These are phyloP conservation scores for Diadumene lineata DNA, from an alignment of 92 coral and sea anemone species.

Conservation along the genomic window DNA sequence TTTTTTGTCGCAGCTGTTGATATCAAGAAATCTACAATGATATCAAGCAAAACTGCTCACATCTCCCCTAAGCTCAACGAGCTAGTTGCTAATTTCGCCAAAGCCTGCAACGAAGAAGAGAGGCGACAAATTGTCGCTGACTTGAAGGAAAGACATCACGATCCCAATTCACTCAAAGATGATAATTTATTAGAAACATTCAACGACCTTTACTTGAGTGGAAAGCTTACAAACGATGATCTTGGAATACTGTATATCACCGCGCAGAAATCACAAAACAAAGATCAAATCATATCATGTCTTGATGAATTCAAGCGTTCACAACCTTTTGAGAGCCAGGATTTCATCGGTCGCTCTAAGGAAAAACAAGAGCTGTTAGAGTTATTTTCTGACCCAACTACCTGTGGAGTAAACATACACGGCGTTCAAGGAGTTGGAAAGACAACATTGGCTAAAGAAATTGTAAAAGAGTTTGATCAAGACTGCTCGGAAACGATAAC, in stretches of 20 bases:
- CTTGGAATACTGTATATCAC: background rate
- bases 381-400: slow-evolving; percentile 15
- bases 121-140: background rate
- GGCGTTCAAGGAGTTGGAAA: slow-evolving; percentile 81
- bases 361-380: slow-evolving; percentile 30
- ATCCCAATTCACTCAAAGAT: background rate
- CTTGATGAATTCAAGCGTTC: slow-evolving; percentile 18
- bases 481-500: background rate
- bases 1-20: too few relatives aligned
- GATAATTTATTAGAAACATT: slow-evolving; percentile 19
- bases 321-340: slow-evolving; percentile 3
- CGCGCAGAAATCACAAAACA: slow-evolving; percentile 38
- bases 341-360: slow-evolving; percentile 36
- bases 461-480: background rate
- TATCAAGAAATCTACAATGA: background rate
- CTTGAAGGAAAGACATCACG: background rate
- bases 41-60: slow-evolving; percentile 24
- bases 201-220: background rate
- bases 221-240: background rate
- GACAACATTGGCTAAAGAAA: slow-evolving; percentile 57
- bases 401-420: slow-evolving; percentile 41
- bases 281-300: slow-evolving; percentile 2
- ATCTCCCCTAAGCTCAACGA: background rate
- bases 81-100: background rate
- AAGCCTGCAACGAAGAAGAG: background rate